These are phyloP conservation scores for Halichondria panicea DNA, from an alignment of 37 sponge, comb jelly and placozoan species.

Conservation along the genomic window DNA sequence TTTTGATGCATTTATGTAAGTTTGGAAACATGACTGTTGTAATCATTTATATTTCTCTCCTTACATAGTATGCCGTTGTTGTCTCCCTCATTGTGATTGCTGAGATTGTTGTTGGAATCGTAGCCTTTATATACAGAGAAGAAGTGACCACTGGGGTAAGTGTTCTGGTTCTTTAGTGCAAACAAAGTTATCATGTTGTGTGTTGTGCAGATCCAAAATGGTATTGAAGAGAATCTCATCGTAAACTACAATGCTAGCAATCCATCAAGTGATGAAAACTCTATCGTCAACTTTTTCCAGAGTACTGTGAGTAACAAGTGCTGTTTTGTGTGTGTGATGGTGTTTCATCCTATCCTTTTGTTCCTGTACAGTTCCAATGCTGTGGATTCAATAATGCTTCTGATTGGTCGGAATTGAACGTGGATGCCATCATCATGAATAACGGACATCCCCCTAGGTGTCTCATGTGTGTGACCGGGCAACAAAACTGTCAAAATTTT, in stretches of 20 bases:
- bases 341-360: neutral
- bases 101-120: conserved; percentile 57
- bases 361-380: conserved; percentile 36
- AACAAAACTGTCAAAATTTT: too few relatives aligned
- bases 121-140: conserved; percentile 56
- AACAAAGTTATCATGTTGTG: neutral
- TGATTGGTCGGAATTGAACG: conserved; percentile 34
- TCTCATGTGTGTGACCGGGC: too few relatives aligned
- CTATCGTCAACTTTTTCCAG: too few relatives aligned
- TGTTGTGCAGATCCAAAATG: too few relatives aligned
- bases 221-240: neutral
- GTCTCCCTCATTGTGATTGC: conserved; percentile 55
- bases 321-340: neutral
- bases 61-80: conserved; percentile 45
- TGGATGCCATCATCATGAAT: neutral
- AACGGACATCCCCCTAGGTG: neutral
- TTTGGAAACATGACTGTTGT: neutral
- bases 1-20: neutral
- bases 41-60: neutral
- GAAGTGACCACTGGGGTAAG: conserved; percentile 3
- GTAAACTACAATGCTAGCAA: conserved; percentile 4
- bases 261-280: neutral
- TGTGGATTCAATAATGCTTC: conserved; percentile 40
- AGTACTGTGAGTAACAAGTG: neutral
- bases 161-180: too few relatives aligned